A percentile compares a stretch with the other conserved stretches of the same genome.
Conservation (phyloP, 2,888 invertebrate genomes). For the Eristalis pertinax region DNA sequence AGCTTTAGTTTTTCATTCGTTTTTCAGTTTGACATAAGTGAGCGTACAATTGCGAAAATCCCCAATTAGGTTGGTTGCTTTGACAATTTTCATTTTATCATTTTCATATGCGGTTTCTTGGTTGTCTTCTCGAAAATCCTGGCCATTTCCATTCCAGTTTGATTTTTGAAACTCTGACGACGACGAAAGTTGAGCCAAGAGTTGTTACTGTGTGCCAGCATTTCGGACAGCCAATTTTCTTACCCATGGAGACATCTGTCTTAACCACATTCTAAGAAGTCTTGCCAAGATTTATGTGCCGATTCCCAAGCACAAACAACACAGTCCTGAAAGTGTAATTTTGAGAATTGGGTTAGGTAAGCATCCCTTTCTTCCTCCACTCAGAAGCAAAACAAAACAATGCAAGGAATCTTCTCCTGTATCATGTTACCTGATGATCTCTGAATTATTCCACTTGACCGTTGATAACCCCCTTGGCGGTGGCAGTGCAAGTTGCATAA, state of each 20-base stretch:
- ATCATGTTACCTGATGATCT: background rate
- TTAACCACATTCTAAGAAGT: background rate
- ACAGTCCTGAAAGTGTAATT: too few relatives aligned
- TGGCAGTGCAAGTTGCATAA: background rate
- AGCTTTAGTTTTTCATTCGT: slow-evolving; percentile 20
- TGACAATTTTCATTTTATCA: slow-evolving; percentile 22
- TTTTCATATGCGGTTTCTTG: background rate
- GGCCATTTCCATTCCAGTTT: background rate
- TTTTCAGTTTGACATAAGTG: slow-evolving; percentile 1
- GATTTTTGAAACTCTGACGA: background rate
- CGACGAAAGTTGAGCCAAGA: background rate
- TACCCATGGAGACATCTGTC: background rate
- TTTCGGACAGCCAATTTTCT: background rate
- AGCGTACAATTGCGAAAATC: slow-evolving; percentile 27
- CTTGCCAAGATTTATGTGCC: background rate
- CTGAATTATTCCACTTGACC: background rate
- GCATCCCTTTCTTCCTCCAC: background rate
- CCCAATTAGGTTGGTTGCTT: slow-evolving; percentile 37
- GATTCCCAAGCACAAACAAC: background rate
- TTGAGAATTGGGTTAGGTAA: background rate
- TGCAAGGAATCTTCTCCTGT: background rate
- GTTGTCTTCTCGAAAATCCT: background rate
- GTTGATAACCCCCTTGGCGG: background rate
- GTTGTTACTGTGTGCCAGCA: background rate
- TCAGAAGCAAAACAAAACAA: background rate